Percentiles rank a stretch among this genome's conserved stretches.
phyloP scores from a whole-genome alignment of 2,113 vertebrate genomes.

The Morone chrysops region DNA sequence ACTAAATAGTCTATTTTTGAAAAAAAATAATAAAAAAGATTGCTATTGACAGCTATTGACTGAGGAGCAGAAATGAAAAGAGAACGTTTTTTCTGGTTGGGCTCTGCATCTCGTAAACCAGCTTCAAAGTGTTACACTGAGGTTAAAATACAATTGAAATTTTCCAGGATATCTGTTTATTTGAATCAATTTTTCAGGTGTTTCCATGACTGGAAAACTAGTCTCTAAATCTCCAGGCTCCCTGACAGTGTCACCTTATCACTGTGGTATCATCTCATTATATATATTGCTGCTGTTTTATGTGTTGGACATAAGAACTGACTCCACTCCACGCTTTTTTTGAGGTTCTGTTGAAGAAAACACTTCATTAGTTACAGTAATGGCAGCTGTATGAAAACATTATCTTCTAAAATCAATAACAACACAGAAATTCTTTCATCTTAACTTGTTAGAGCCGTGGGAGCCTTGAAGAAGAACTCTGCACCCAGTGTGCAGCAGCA shows the following conservation, averaged over 20 bases:
- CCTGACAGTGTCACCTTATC: neutral
- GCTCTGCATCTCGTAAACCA: too few relatives aligned
- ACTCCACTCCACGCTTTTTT: neutral
- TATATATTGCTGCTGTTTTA: neutral
- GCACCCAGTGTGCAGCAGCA: neutral
- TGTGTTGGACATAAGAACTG: neutral
- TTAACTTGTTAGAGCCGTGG: neutral
- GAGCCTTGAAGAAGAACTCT: slow-evolving; percentile 28
- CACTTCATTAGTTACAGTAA: neutral
- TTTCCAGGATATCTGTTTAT: too few relatives aligned
- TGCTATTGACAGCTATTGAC: too few relatives aligned
- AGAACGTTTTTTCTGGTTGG: too few relatives aligned
- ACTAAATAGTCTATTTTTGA: too few relatives aligned
- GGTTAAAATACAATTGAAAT: too few relatives aligned
- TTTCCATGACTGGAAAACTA: too few relatives aligned
- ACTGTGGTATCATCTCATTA: slow-evolving; percentile 12
- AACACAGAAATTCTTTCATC: slow-evolving; percentile 38
- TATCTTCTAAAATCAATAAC: slow-evolving; percentile 22
- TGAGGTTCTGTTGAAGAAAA: slow-evolving; percentile 10
- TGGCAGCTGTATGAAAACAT: neutral
- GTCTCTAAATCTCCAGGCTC: too few relatives aligned
- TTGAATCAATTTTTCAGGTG: too few relatives aligned
- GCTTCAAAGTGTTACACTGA: too few relatives aligned
- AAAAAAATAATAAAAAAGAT: too few relatives aligned
- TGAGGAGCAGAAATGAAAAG: too few relatives aligned